Evolutionary conservation across 2,113 vertebrate species (phyloP).

Genomic region (Lepisosteus oculatus): DNA sequence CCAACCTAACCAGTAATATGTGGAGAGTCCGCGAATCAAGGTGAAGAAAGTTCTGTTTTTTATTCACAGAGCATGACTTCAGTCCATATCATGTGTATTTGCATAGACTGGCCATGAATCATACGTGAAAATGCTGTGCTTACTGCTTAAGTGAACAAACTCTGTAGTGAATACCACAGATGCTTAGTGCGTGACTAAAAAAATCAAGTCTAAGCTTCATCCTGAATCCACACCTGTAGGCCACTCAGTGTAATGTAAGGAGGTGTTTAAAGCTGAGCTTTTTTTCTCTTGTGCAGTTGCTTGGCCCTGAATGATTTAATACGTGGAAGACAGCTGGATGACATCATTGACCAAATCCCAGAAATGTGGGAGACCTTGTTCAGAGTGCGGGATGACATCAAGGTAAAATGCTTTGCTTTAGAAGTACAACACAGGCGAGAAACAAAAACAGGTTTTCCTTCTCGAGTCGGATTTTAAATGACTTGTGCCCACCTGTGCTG

Average conservation of each 20-base stretch:
- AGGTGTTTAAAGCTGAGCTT: neutral
- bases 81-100: neutral
- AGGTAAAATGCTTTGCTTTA: conserved; percentile 63
- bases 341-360: conserved; percentile 84
- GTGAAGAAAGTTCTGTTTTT: conserved; percentile 50
- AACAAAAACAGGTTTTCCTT: neutral
- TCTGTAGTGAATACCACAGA: too few relatives aligned
- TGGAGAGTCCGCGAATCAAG: conserved; percentile 97
- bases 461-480: too few relatives aligned
- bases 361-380: conserved; percentile 97
- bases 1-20: conserved; percentile 87
- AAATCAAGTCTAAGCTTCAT: too few relatives aligned
- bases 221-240: too few relatives aligned
- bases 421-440: neutral
- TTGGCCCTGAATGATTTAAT: conserved; percentile 91
- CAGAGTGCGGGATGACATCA: conserved; percentile 96
- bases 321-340: conserved; percentile 85
- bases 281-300: conserved; percentile 66
- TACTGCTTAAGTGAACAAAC: too few relatives aligned
- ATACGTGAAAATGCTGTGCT: too few relatives aligned
- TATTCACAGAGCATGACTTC: neutral
- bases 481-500: too few relatives aligned
- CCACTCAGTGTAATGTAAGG: neutral
- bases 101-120: neutral
- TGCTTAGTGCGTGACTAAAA: too few relatives aligned